Evolutionary conservation across 1,140 invertebrate species (phyloP), one percentile per base, ranked within the genome.

Genomic region (Drusus annulatus): DNA sequence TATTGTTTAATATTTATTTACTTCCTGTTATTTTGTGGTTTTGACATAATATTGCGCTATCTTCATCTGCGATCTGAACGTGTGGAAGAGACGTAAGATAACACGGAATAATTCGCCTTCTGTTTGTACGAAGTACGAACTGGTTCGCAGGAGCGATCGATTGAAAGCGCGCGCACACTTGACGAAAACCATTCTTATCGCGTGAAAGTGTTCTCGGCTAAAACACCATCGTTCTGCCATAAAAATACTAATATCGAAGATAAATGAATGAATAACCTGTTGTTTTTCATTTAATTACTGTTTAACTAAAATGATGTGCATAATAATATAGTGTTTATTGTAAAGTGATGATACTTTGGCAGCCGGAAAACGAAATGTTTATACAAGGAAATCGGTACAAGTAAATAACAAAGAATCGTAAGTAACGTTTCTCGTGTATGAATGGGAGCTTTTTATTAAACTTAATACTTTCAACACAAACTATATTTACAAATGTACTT

Each of bases 381-480:
- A 74, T 74, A 13, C 25, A 25, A 56, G 21, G 50, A 74, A 54
- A 74, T 74, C 17, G 16, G 51, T 25, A 13, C 23, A 16, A 31
- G 51, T 74, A 56, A 74, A 74, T 54, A 74, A 74, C 69, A 74
- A 74, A 74, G 69, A 52, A 74, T 74, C 69, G 69, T 74, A 56
- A 74, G 69, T 74, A 56, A 36, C 0, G 19, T 19, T 69, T 45
- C 8, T 45, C 36, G 10, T 7, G 0, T 45, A 13, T 45, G 36
- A 45, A 45, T 45, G 36, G 13, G 10, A 45, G 36, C 36, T 45
- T 45, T 45, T 45, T 36, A 36, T 36, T 28, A 7, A 7, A 36
- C 1, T 45, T 45, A 45, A 45, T 45, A 8, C 10, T 45, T 45
- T 45, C 13, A 45, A 45, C 36, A 13, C 10, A 13, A 1, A 45